phyloP scores from a whole-genome alignment of 64 coral and sea anemone species.

The Porites australiensis region DNA sequence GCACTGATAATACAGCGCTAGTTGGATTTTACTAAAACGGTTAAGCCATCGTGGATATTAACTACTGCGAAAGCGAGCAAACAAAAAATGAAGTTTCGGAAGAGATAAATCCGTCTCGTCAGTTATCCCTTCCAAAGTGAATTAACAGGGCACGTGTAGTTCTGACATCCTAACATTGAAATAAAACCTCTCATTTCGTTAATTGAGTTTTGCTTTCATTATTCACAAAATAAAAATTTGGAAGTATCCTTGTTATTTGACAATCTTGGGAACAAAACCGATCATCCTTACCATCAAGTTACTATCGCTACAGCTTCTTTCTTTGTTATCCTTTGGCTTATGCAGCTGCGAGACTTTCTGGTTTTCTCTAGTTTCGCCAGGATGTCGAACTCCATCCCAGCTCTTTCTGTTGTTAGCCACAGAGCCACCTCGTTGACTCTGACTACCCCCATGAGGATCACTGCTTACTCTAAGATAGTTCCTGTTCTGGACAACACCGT shows the following conservation, averaged over 20 bases:
- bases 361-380: conserved; percentile 27
- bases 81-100: no score
- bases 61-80: no score
- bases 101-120: no score
- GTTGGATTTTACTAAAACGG: no score
- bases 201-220: not conserved
- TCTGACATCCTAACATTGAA: no score
- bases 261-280: not conserved
- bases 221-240: not conserved
- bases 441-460: not conserved
- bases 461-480: conserved; percentile 16
- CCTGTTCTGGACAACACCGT: conserved; percentile 28
- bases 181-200: no score
- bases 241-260: not conserved
- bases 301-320: conserved; percentile 89
- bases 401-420: conserved; percentile 76
- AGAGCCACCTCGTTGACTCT: conserved; percentile 11
- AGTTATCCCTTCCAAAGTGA: no score
- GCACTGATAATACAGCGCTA: no score
- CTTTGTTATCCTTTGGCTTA: conserved; percentile 36
- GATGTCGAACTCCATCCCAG: conserved; percentile 82
- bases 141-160: no score
- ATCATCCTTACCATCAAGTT: conserved; percentile 79
- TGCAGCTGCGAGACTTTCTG: conserved; percentile 48
- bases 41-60: no score